A percentile compares a stretch with the other conserved stretches of the same genome.
phyloP scores from a whole-genome alignment of 2,888 invertebrate genomes.

The Kryphioiulus occultus region DNA sequence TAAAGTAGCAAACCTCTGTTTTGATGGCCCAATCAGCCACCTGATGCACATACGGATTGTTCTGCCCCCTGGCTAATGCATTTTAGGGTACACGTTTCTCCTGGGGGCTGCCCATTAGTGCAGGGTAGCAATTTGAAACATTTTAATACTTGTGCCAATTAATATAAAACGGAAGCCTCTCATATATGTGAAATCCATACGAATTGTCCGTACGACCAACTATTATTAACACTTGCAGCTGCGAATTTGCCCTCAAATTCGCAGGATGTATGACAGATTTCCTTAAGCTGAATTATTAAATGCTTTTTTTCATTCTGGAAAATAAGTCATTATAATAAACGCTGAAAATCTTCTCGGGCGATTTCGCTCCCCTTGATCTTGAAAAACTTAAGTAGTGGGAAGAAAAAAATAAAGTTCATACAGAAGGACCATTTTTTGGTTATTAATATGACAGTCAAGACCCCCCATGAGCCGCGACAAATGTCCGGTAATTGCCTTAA shows the following conservation, averaged over 20 bases:
- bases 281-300: background rate
- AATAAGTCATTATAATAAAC: conserved; percentile 16
- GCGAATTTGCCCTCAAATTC: background rate
- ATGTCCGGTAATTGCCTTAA: background rate
- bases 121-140: background rate
- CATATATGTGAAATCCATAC: background rate
- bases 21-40: background rate
- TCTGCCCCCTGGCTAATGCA: background rate
- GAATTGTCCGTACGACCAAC: background rate
- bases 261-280: background rate
- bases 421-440: background rate
- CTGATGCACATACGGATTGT: conserved; percentile 4
- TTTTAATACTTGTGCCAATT: conserved; percentile 11
- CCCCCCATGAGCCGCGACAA: background rate
- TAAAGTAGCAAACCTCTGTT: background rate
- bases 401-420: background rate
- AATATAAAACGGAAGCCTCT: conserved; percentile 29
- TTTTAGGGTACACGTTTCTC: background rate
- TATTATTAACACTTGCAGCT: conserved; percentile 36
- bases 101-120: background rate
- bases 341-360: background rate
- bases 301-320: background rate
- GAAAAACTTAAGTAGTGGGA: background rate
- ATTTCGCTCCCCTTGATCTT: conserved; percentile 18
- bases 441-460: background rate